Conservation (phyloP, 2,888 invertebrate genomes). For the Tenthredo scrophulariae region DNA sequence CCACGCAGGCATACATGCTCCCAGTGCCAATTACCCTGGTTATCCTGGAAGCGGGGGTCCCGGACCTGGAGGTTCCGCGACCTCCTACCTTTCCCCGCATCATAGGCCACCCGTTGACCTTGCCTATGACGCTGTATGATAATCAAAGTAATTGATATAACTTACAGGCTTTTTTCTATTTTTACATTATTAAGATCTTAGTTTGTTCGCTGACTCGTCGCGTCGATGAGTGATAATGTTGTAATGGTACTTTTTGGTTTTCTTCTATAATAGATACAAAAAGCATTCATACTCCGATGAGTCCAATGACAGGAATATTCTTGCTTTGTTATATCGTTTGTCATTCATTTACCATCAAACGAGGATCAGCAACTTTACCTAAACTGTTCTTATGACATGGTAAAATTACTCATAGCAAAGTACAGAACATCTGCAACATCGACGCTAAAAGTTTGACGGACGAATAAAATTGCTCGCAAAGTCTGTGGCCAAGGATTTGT, state of each 20-base stretch:
- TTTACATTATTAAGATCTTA: slow-evolving; percentile 41
- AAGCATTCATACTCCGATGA: not conserved
- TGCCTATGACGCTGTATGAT: slow-evolving; percentile 77
- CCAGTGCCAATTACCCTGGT: slow-evolving; percentile 85
- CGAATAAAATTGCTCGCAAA: not conserved
- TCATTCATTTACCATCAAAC: not conserved
- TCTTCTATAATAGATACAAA: not conserved
- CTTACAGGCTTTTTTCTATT: slow-evolving; percentile 49
- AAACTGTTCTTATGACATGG: not conserved
- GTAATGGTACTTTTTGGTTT: not conserved
- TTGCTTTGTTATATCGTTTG: not conserved
- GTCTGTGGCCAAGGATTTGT: slow-evolving; percentile 42
- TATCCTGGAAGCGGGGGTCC: slow-evolving; percentile 69
- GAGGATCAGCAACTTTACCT: not conserved
- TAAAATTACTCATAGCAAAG: slow-evolving; percentile 5
- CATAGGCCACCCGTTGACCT: slow-evolving; percentile 76
- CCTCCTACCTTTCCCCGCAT: slow-evolving; percentile 74
- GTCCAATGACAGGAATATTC: not conserved
- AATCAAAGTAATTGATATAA: slow-evolving; percentile 68
- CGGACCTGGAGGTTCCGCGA: slow-evolving; percentile 69
- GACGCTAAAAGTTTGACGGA: slow-evolving; percentile 30
- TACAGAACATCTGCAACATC: slow-evolving; percentile 12
- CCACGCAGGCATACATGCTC: slow-evolving; percentile 83
- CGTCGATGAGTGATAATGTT: slow-evolving; percentile 29
- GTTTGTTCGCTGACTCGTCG: slow-evolving; percentile 16